These are phyloP conservation scores for Lepidiolamprologus cunningtoni DNA, from an alignment of 2,113 vertebrate species.

Conservation along the genomic window DNA sequence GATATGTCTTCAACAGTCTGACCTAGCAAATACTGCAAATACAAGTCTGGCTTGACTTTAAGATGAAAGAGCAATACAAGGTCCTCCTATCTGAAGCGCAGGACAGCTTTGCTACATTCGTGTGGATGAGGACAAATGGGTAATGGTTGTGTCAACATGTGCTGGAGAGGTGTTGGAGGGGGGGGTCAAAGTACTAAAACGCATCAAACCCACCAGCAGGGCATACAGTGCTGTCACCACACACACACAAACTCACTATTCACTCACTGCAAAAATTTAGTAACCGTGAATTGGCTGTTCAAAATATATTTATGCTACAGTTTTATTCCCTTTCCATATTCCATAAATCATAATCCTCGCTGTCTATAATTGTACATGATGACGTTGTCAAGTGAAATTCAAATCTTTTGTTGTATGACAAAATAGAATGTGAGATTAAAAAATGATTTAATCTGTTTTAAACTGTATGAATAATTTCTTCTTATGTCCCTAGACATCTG, in stretches of 20 bases:
- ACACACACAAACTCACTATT: not conserved
- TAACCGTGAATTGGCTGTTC: not conserved
- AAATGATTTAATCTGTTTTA: not conserved
- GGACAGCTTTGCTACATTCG: not conserved
- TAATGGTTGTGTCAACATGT: slow-evolving; percentile 6
- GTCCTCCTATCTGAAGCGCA: not conserved
- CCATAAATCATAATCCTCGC: not conserved
- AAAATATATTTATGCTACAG: not conserved
- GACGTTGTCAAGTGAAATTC: not conserved
- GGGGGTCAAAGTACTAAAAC: not conserved
- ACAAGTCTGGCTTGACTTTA: not conserved
- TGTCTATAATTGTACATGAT: not conserved
- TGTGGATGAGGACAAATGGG: not conserved
- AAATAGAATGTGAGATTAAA: not conserved
- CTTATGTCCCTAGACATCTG: not conserved
- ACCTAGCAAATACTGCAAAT: not conserved
- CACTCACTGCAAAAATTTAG: not conserved
- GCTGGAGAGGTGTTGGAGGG: not conserved
- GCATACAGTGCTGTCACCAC: not conserved
- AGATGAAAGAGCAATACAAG: not conserved
- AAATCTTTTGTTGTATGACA: not conserved
- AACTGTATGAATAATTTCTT: not conserved
- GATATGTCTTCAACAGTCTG: not conserved
- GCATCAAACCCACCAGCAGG: not conserved
- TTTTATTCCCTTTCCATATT: not conserved